Evolutionary conservation across 2,113 vertebrate species (phyloP).

Genomic region (Chionis minor): DNA sequence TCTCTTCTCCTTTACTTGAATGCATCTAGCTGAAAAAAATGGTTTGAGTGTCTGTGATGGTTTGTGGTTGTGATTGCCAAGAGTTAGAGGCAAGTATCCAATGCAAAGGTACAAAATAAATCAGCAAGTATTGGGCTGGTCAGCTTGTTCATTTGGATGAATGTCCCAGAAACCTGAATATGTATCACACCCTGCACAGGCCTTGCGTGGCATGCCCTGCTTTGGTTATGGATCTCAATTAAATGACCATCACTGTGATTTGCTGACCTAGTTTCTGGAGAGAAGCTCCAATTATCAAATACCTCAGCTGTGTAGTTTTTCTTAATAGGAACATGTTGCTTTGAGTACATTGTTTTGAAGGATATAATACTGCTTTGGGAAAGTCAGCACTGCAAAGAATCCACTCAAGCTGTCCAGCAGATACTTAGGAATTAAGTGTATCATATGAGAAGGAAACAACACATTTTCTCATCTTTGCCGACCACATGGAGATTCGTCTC

Average conservation of each 20-base stretch:
- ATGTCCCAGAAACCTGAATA: not conserved
- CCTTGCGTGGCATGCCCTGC: not conserved
- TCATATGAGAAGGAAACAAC: conserved; percentile 48
- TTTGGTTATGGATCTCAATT: not conserved
- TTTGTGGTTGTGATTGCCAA: not conserved
- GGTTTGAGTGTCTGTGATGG: not conserved
- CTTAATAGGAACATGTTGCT: not conserved
- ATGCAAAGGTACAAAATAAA: not conserved
- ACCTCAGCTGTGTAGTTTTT: not conserved
- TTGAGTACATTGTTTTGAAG: not conserved
- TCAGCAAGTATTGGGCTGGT: not conserved
- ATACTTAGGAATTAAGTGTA: conserved; percentile 24
- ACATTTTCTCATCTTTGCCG: conserved; percentile 20
- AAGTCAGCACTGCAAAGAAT: conserved; percentile 15
- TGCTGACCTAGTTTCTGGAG: not conserved
- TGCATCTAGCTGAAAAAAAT: not conserved
- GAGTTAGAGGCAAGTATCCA: not conserved
- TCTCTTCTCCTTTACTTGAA: not conserved
- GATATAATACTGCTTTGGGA: not conserved
- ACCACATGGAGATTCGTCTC: not conserved
- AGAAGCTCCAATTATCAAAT: not conserved
- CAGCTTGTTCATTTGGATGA: not conserved
- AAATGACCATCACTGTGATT: not conserved
- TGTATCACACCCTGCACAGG: not conserved
- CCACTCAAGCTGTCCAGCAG: not conserved